Evolutionary conservation across 2,888 invertebrate genomes (phyloP), one percentile per base, ranked within the genome.

Genomic region (Rhingia campestris): DNA sequence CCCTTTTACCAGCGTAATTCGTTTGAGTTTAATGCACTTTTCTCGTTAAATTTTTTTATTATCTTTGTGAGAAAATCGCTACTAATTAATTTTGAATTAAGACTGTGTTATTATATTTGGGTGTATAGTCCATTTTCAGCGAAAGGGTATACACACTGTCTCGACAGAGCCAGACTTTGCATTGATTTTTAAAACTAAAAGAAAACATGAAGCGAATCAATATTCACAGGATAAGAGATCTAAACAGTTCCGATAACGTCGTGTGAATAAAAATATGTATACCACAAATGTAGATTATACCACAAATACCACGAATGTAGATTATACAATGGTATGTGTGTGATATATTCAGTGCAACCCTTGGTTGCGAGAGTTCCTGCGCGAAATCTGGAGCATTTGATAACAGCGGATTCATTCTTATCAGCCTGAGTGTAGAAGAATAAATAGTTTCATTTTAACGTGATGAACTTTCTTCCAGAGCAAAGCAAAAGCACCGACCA

Each of bases 161-260:
- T 22, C 22, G 22, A 22, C 22, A 22, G 22, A 22, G 22, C 22
- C 1, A 1, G 22, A 22, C 22, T 22, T 22, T 1, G 14, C 14
- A 35, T 14, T 14, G n/a, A n/a, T 7, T 32, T 30, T 72, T 35
- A 12, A 14, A 53, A 30, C 6, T 6, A 22, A 51, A 39, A 53
- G 41, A 63, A 70, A 63, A 56, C 63, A 32, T 41, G 35, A 58
- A 70, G 63, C 54, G 56, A 76, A 63, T 76, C 76, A 77, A 63
- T 30, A 4, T 63, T 56, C 30, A 14, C 53, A 53, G 39, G 75
- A 67, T 76, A 76, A 35, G 37, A 70, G 56, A 77, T 77, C 61
- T 69, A 66, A 69, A 69, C 9, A 61, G 63, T 56, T 56, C 37
- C 61, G 69, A 76, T 76, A 77, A 77, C 54, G 69, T 77, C 67